Percentiles rank a stretch among this genome's conserved stretches.
Conservation (phyloP, 2,113 vertebrate genomes). For the Spizaetus ornatus region DNA sequence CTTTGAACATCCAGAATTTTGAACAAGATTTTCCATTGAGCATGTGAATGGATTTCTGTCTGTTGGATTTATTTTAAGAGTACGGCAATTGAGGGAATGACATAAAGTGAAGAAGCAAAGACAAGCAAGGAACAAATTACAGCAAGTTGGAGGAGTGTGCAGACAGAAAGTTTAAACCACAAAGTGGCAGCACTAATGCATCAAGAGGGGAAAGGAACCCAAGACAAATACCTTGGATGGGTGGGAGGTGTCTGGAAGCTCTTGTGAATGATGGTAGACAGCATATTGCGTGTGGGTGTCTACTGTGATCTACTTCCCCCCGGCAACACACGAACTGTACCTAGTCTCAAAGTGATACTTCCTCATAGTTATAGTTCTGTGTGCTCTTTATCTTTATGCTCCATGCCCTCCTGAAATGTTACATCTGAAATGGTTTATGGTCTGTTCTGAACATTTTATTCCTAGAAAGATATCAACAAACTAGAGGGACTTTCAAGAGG, state of each 20-base stretch:
- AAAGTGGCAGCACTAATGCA: constrained; percentile 31
- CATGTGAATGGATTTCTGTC: not conserved
- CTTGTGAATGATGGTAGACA: constrained; percentile 52
- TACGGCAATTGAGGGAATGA: not conserved
- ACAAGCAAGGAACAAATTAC: constrained; percentile 4
- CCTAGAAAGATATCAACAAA: not conserved
- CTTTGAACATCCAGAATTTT: not conserved
- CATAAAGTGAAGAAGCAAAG: not conserved
- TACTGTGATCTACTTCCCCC: constrained; percentile 2
- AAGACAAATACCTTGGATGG: not conserved
- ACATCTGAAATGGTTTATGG: not conserved
- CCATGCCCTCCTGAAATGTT: not conserved
- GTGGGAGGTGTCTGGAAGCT: constrained; percentile 35
- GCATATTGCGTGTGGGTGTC: constrained; percentile 33
- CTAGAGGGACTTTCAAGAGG: not conserved
- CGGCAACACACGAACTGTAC: not conserved
- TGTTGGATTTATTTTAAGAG: constrained; percentile 20
- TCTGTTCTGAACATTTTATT: not conserved
- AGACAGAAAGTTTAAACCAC: constrained; percentile 15
- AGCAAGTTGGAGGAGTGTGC: not conserved
- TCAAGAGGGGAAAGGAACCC: not conserved
- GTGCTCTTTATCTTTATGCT: not conserved
- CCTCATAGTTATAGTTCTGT: not conserved
- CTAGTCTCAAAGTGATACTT: not conserved
- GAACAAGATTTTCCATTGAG: not conserved